Evolutionary conservation across 92 coral and sea anemone genomes (phyloP).

Genomic region (Nematostella vectensis): DNA sequence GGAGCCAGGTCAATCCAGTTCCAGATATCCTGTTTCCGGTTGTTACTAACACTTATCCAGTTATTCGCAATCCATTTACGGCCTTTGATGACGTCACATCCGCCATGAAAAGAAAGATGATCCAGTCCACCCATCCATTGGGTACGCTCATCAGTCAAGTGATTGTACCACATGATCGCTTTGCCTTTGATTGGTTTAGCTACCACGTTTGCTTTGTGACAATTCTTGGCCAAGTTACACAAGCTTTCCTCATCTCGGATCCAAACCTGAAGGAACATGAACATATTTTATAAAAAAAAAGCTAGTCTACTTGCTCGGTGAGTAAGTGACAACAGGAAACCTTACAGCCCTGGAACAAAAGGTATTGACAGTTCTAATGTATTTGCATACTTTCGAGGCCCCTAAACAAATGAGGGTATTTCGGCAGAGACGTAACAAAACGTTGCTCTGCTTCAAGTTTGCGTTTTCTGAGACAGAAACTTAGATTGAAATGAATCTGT

Average conservation of each 20-base stretch:
- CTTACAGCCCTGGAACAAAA: no score
- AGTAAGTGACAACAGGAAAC: no score
- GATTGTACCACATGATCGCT: conserved; percentile 95
- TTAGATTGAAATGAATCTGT: no score
- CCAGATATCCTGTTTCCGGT: conserved; percentile 54
- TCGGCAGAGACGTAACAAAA: no score
- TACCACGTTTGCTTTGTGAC: conserved; percentile 73
- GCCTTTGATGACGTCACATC: conserved; percentile 74
- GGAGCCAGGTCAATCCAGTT: conserved; percentile 75
- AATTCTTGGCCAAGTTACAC: conserved; percentile 89
- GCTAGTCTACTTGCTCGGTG: no score
- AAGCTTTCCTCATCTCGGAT: conserved; percentile 60
- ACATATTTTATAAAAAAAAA: not conserved
- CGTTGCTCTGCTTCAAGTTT: no score
- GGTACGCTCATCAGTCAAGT: conserved; percentile 49
- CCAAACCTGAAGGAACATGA: conserved; percentile 52
- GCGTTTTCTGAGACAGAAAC: no score
- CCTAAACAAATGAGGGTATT: no score
- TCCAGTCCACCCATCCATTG: conserved; percentile 83
- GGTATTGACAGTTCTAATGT: no score
- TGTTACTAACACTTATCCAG: conserved; percentile 85
- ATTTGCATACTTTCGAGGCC: no score
- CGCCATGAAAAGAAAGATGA: conserved; percentile 81
- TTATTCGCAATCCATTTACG: conserved; percentile 94
- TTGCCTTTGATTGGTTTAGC: conserved; percentile 89